Evolutionary conservation across 1,140 invertebrate species (phyloP).

Genomic region (Sesamia nonagrioides): DNA sequence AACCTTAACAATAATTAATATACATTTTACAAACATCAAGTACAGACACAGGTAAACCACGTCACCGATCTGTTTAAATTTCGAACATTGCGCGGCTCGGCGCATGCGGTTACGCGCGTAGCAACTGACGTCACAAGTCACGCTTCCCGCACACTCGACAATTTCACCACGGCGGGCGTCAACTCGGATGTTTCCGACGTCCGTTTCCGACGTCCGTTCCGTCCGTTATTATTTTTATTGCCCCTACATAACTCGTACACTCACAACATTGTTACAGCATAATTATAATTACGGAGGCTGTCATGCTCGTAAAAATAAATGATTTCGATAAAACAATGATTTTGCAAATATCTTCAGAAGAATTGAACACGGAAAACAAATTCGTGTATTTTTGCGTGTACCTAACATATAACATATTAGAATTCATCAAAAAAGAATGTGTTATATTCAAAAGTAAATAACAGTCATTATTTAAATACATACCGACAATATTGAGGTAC

Average conservation of each 20-base stretch:
- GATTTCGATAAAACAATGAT: not conserved
- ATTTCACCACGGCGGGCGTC: conserved; percentile 56
- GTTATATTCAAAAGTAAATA: not conserved
- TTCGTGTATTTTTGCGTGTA: too few species aligned
- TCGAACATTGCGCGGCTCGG: not conserved
- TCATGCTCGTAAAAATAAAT: not conserved
- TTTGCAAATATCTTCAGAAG: not conserved
- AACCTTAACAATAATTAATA: not conserved
- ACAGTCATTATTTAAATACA: not conserved
- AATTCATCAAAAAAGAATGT: too few species aligned
- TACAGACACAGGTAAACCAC: not conserved
- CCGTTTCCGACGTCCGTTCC: conserved; percentile 57
- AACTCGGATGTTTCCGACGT: conserved; percentile 52
- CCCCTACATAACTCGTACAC: conserved; percentile 49
- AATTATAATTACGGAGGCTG: conserved; percentile 14
- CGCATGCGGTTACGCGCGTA: conserved; percentile 31
- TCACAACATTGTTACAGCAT: conserved; percentile 38
- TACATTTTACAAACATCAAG: not conserved
- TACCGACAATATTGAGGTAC: not conserved
- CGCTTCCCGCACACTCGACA: conserved; percentile 39
- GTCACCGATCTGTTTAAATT: conserved; percentile 25
- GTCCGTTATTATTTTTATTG: conserved; percentile 62
- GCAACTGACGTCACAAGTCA: conserved; percentile 40
- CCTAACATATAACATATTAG: too few species aligned
- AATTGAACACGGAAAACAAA: too few species aligned